phyloP scores from a whole-genome alignment of 37 sponge, comb jelly and placozoan genomes.

The Dysidea cf. avara region DNA sequence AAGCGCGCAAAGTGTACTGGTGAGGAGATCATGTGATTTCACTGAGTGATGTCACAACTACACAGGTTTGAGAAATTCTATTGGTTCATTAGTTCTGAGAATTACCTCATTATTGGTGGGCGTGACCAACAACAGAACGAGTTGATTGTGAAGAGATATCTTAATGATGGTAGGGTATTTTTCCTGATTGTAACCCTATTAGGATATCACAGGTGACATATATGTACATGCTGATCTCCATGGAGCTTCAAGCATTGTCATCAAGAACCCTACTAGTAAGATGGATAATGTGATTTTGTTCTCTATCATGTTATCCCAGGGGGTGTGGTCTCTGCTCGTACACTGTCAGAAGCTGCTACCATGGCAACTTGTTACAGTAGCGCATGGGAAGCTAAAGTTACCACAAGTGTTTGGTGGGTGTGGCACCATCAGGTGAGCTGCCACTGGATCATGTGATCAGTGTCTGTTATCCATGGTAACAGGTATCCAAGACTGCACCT shows the following conservation, averaged over 20 bases:
- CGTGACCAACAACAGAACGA: conserved; percentile 98
- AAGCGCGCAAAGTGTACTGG: conserved; percentile 93
- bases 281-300: background rate
- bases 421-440: conserved; percentile 74
- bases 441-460: too few relatives aligned
- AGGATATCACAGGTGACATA: conserved; percentile 77
- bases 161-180: conserved; percentile 59
- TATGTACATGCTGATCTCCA: conserved; percentile 99
- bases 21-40: conserved; percentile 10
- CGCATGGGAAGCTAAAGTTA: conserved; percentile 92
- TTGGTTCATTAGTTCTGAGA: conserved; percentile 96
- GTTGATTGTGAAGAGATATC: conserved; percentile 86
- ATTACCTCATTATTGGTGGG: conserved; percentile 95
- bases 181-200: too few relatives aligned
- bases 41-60: background rate
- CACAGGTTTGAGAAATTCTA: conserved; percentile 97
- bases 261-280: conserved; percentile 88
- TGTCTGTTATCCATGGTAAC: too few relatives aligned
- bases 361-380: conserved; percentile 96
- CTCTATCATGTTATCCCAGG: conserved; percentile 26
- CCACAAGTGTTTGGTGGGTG: conserved; percentile 97
- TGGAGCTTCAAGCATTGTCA: conserved; percentile 90
- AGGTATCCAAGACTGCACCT: conserved; percentile 99
- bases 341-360: conserved; percentile 89
- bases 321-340: conserved; percentile 79